Evolutionary conservation across 2,888 invertebrate genomes (phyloP), one percentile per base, ranked within the genome.

Genomic region (Diarsia rubi): DNA sequence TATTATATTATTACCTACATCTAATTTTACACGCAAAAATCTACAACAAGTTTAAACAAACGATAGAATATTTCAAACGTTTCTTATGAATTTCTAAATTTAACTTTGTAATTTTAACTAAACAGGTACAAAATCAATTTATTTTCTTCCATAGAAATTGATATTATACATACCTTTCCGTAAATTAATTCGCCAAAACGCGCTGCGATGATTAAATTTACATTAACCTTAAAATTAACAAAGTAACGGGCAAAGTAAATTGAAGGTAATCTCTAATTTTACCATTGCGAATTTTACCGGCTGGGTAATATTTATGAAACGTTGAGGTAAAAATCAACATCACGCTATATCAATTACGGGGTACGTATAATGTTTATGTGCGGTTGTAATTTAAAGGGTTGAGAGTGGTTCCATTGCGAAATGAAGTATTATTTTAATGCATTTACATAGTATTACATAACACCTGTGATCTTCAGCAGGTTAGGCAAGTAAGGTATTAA

Each of bases 301-400:
- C 24, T 19, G 49, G 47, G 63, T 71, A 69, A 80, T 83, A 69
- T 83, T 82, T 73, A 69, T 72, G 73, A 63, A 84, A 67, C 37
- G 71, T 14, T 60, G 57, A 49, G 60, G 74, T 83, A 82, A 90
- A 88, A 84, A 87, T 82, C 78, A 82, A 85, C 73, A 79, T 79
- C 93, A 93, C 93, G 94, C 94, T 90, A 93, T 92, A 91, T 89
- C 92, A 92, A 93, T 94, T 92, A 90, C 84, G 75, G 66, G 42
- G 65, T 77, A 62, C 73, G 78, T 84, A 79, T 67, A 71, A 44
- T 52, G 24, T 75, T 76, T 77, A 71, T 72, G 72, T 64, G 63
- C 45, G 47, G 64, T 52, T 75, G 19, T 45, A n/a, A n/a, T 44
- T 52, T 44, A 44, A 44, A 24, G 45, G 16, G 5, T 54, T 31